Evolutionary conservation across 1,140 invertebrate species (phyloP), one percentile per base, ranked within the genome.

Genomic region (Aphelenchoides fujianensis): DNA sequence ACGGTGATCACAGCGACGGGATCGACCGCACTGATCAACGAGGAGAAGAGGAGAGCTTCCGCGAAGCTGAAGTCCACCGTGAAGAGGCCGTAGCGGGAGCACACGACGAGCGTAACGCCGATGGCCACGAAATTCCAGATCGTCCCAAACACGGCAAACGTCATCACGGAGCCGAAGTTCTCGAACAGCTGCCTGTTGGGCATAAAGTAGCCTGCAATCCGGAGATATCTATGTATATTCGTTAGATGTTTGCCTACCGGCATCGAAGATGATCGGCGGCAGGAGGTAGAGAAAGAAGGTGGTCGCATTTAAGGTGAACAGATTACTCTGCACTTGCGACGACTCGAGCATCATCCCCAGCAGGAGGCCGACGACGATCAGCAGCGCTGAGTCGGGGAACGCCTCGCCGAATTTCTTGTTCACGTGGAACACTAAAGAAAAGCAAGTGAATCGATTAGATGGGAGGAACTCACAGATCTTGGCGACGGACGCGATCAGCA

Each of bases 1-100:
- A 81, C 76, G 1, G 81, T 74, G 66, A 81, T 83, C 5, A 88
- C 95, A 12, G 95, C 95, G 0, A 98, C 95, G 5, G 96, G 96
- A 87, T 98, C 96, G 28, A 98, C 96, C 7, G 95, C 95, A n/a
- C 94, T 96, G 81, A 98, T 96, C 9, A 98, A 88, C 28, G 95
- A 91, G 68, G 92, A 90, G 85, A 98, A 98, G 2, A 98, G 88
- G 73, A 97, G 89, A 88, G 92, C 92, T 79, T 97, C 92, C 52
- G 96, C 72, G 31, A 67, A 59, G 9, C 79, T 64, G 68, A 83
- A 79, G 0, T 34, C 37, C 30, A 79, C 70, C 0, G 81, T 75
- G 55, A 83, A 83, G 1, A 76, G 23, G 19, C 70, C 19, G n/a
- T 69, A 75, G 32, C 19, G 81, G 57, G 19, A 80, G 12, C 0